Evolutionary conservation across 2,888 invertebrate genomes (phyloP).

Genomic region (Rotaria magnacalcarata): DNA sequence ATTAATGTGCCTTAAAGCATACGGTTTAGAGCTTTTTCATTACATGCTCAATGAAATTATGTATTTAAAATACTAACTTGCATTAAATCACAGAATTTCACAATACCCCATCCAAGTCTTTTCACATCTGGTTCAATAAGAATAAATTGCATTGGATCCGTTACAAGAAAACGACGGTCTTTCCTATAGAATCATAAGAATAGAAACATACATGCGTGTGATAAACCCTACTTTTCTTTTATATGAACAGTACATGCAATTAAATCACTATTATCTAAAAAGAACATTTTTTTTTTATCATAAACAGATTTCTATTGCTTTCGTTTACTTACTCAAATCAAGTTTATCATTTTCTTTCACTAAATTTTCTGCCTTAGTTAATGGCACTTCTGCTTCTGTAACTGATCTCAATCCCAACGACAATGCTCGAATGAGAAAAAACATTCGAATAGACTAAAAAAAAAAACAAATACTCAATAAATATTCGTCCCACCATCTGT

Average conservation of each 20-base stretch:
- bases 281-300: conserved; percentile 61
- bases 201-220: background rate
- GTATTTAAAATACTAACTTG: conserved; percentile 59
- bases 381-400: conserved; percentile 77
- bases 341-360: conserved; percentile 65
- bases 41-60: background rate
- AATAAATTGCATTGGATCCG: conserved; percentile 87
- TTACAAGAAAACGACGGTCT: conserved; percentile 87
- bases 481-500: background rate
- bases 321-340: conserved; percentile 40
- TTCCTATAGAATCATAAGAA: conserved; percentile 54
- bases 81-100: conserved; percentile 86
- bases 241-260: conserved; percentile 88
- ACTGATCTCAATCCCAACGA: conserved; percentile 76
- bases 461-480: background rate
- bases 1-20: too few species aligned
- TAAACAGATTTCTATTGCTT: conserved; percentile 67
- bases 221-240: conserved; percentile 66
- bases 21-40: too few species aligned
- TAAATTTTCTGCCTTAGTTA: conserved; percentile 79
- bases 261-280: conserved; percentile 85
- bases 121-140: conserved; percentile 92
- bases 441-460: conserved; percentile 65
- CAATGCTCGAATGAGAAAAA: conserved; percentile 67
- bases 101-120: conserved; percentile 91